Percentiles rank a stretch among this genome's conserved stretches.
These are phyloP conservation scores for Anastrepha obliqua DNA, from an alignment of 1,140 invertebrate genomes.

Conservation along the genomic window DNA sequence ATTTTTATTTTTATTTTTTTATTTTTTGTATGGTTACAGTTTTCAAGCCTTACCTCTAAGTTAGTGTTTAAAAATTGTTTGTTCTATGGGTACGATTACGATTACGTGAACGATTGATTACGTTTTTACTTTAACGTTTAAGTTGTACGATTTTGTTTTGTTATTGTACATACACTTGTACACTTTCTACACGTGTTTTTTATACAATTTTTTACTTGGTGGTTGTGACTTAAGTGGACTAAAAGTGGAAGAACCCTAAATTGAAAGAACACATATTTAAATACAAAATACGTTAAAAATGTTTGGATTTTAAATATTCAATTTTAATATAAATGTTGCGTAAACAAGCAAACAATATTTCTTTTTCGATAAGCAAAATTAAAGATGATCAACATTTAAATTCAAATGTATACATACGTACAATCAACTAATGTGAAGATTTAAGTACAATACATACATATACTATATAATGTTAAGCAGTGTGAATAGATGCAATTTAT, in stretches of 20 bases:
- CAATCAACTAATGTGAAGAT: not conserved
- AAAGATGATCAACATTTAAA: not conserved
- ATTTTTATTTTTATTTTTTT: not conserved
- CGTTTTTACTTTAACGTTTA: constrained; percentile 41
- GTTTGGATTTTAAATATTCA: not conserved
- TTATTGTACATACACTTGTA: constrained; percentile 36
- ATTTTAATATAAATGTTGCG: not conserved
- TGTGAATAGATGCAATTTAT: too few relatives aligned
- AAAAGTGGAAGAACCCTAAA: constrained; percentile 45
- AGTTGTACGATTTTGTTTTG: constrained; percentile 24
- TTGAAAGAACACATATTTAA: constrained; percentile 52
- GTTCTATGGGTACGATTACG: constrained; percentile 46
- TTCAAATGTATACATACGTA: too few relatives aligned
- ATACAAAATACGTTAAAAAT: constrained; percentile 27
- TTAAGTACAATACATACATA: not conserved
- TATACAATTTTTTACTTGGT: constrained; percentile 48
- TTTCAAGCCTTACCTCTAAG: constrained; percentile 46
- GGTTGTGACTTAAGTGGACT: constrained; percentile 43
- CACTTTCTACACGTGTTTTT: constrained; percentile 32
- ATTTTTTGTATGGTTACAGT: constrained; percentile 22
- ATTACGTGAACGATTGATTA: constrained; percentile 31
- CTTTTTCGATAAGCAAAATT: not conserved
- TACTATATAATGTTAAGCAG: not conserved
- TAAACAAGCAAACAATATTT: not conserved
- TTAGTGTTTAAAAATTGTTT: constrained; percentile 50